phyloP scores from a whole-genome alignment of 2,113 vertebrate species.

The mouse (Mus musculus) region GRCm39 chr6:101235001-101235500 shows the following conservation, averaged over 20 bases:
- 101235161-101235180: background rate
- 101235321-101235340: background rate
- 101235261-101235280: background rate
- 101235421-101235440: background rate
- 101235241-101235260: background rate
- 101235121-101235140: background rate
- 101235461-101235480: fast-evolving
- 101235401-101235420: background rate
- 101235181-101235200: background rate
- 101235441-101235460: background rate
- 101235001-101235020: background rate
- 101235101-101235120: fast-evolving
- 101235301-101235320: background rate
- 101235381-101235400: background rate
- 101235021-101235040: background rate
- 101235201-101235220: background rate
- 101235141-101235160: background rate
- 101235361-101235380: fast-evolving
- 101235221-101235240: background rate
- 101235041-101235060: background rate
- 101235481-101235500: background rate
- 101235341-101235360: background rate
- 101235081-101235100: background rate
- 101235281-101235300: background rate
- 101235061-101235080: too few relatives aligned